Evolutionary conservation across 2,113 vertebrate genomes (phyloP).

Genomic region (Petrocephalus zakoni): DNA sequence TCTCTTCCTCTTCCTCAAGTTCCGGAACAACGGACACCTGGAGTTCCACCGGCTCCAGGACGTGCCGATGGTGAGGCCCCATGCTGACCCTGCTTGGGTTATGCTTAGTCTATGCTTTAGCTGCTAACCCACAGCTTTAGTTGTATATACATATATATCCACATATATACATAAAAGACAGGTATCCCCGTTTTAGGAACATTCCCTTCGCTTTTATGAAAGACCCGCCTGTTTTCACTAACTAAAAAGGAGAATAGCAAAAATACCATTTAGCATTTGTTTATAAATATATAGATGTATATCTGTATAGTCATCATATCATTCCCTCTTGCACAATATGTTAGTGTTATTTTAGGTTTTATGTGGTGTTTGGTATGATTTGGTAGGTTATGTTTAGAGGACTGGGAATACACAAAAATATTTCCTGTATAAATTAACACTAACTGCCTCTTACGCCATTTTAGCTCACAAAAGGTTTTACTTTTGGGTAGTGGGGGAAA

Average conservation of each 20-base stretch:
- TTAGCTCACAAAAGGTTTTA: too few species aligned
- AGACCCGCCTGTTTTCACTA: not conserved
- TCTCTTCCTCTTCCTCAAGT: slow-evolving; percentile 70
- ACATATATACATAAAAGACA: not conserved
- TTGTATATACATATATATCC: too few species aligned
- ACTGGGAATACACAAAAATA: too few species aligned
- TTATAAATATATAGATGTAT: too few species aligned
- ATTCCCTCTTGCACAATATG: not conserved
- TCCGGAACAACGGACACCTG: slow-evolving; percentile 66
- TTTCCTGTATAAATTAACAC: too few species aligned
- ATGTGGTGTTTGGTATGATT: not conserved
- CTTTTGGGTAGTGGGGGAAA: too few species aligned
- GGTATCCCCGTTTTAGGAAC: not conserved
- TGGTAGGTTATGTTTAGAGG: not conserved
- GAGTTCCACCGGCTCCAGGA: slow-evolving; percentile 80
- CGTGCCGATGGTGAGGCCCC: slow-evolving; percentile 61
- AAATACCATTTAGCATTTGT: not conserved
- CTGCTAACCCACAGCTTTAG: not conserved
- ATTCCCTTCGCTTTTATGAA: not conserved
- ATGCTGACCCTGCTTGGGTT: not conserved
- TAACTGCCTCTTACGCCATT: too few species aligned
- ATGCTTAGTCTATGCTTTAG: not conserved
- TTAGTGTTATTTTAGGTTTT: not conserved
- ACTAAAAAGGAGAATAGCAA: not conserved
- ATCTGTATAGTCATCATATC: not conserved